A percentile compares a stretch with the other conserved stretches of the same genome.
These are phyloP conservation scores for Chromoteleia sp. DNA, from an alignment of 2,888 invertebrate genomes.

Conservation along the genomic window DNA sequence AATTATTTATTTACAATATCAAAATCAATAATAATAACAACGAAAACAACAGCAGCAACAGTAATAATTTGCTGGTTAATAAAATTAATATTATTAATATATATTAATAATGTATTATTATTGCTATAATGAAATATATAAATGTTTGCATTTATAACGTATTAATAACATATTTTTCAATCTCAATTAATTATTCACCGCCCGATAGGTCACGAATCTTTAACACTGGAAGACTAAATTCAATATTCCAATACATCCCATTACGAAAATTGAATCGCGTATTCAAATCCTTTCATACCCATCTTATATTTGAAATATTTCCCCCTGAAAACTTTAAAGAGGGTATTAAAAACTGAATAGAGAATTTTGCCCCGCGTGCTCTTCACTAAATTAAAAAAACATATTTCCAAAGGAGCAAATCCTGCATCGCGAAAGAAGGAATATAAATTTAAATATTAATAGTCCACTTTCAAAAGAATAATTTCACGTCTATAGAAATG, in stretches of 20 bases:
- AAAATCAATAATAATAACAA: too few relatives aligned
- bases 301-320: constrained; percentile 27
- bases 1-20: too few relatives aligned
- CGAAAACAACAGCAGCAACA: too few relatives aligned
- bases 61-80: too few relatives aligned
- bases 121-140: too few relatives aligned
- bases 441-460: constrained; percentile 41
- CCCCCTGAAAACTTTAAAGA: constrained; percentile 30
- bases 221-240: not conserved
- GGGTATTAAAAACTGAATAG: constrained; percentile 42
- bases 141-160: too few relatives aligned
- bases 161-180: too few relatives aligned
- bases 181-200: too few relatives aligned
- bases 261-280: constrained; percentile 8
- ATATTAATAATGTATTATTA: too few relatives aligned
- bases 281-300: constrained; percentile 34
- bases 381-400: constrained; percentile 47
- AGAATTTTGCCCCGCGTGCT: constrained; percentile 18
- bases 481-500: constrained; percentile 27
- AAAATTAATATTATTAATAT: too few relatives aligned
- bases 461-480: constrained; percentile 20
- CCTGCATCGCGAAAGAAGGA: constrained; percentile 11
- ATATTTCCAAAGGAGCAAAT: constrained; percentile 31
- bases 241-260: constrained; percentile 2
- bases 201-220: too few relatives aligned